Evolutionary conservation across 1,140 invertebrate species (phyloP), one percentile per base, ranked within the genome.

Genomic region (Oryctes rhinoceros): DNA sequence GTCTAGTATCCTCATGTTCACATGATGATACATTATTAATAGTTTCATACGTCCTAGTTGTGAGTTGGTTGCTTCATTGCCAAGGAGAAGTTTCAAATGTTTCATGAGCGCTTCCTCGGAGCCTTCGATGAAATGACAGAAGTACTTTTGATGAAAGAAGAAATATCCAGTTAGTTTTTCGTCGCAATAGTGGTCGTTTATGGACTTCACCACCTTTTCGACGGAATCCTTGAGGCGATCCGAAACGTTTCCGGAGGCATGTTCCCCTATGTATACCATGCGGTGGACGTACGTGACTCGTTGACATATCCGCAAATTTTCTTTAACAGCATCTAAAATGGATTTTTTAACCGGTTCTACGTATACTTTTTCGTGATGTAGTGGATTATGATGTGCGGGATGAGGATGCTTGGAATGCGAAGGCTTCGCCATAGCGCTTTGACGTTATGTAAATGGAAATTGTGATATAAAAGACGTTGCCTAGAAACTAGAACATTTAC

Each of bases 1-100:
- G 35, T 80, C 76, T 48, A 80, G 30, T 59, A 81, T 78, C 71
- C 81, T 80, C 81, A 82, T 47, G 39, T 78, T 78, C 47, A 78
- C 24, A 13, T 78, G 77, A 24, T 78, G 77, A 13, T 78, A 78
- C 18, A 48, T 39, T 18, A 78, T 59, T 18, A 78, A n/a, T 20
- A 78, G 20, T 59, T 78, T 78, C 49, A 78, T 48, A 11, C 77
- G 39, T 59, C 77, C 77, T 10, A 78, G 35, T 35, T 59, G 39
- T 1, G 18, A 18, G 9, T 15, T 59, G 6, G 37, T 35, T 10
- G n/a, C 9, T 37, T 78, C 77, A n/a, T 24, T 59, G 3, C 47
- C 47, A n/a, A 78, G 24, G 9, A 78, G 15, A 10, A 78, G 10
- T 11, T 24, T 78, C 15, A 78, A 59, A 53, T 78, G 77, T 59